Base-by-base conservation (phyloP, 1,140 invertebrate genomes). In the Diorhabda elongata region DNA sequence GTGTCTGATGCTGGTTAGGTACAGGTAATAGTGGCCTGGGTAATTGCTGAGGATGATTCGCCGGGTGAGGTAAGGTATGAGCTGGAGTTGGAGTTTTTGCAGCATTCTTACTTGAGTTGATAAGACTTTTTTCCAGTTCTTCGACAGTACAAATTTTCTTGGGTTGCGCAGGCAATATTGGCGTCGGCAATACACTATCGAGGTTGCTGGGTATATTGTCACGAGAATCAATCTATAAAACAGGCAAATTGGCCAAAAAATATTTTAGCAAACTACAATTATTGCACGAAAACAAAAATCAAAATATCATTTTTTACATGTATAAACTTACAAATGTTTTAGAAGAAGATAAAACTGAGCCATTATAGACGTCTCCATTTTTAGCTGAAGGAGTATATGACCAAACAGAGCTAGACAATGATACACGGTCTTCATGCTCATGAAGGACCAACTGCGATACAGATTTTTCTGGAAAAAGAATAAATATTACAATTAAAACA, bases 381-480 rank as follows among this genome's bases (percentile, higher is more conserved):
- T 71, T 73, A 42, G 57, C 65, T 11, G 74, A 63, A n/a, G 74
- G 75, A n/a, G 69, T 76, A 42, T 74, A 77, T 3, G 77, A 70
- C 77, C 76, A 77, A 58, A 77, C 71, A 3, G 74, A 76, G 64
- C 71, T 75, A 3, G 70, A 69, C 42, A 73, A 67, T 4, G 67
- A 71, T 44, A 73, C 44, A 8, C 57, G 63, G 42, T 69, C 63
- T 44, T 58, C 66, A 60, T 56, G 67, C 5, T 74, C 65, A 42
- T 74, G 86, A 57, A 87, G 75, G 70, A 85, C 85, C 78, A 88
- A 81, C 69, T 85, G 82, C 2, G 86, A 85, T 26, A 88, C 73
- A 75, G 84, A 87, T 42, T 82, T 81, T 69, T 84, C 83, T 84
- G 64, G 11, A 76, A 80, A 70, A 70, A 70, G 71, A 69, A 68